Evolutionary conservation across 2,113 vertebrate species (phyloP), one percentile per base, ranked within the genome.

Genomic region (Colinus virginianus): DNA sequence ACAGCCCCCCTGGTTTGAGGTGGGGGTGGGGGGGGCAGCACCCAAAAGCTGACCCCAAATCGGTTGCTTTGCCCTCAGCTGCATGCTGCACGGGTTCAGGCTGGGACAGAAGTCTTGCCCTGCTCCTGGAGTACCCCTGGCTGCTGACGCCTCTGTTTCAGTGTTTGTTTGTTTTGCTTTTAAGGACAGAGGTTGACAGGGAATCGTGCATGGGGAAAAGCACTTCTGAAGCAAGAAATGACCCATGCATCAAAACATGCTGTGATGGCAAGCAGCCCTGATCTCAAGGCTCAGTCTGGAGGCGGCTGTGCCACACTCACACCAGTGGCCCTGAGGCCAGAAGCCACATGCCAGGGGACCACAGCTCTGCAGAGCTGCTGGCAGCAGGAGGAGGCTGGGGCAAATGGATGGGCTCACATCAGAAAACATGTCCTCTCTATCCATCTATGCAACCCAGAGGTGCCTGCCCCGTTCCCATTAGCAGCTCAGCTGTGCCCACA

Each of bases 131-230:
- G 1, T 79, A 77, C 76, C 76, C 63, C 86, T 25, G 1, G 13
- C 84, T 94, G 94, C 96, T 94, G 90, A 95, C 67, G 49, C 81
- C 0, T 28, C 94, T 22, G 7, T 69, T 95, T 25, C 67, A 13
- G 71, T 51, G 22, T n/a, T 90, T 30, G 30, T 67, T 88, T 58
- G 92, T 90, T 66, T 77, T 40, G 79, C 26, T 81, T 67, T 40
- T 0, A 8, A 53, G 61, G 78, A n/a, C 5, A 0, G 85, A 83
- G 93, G 75, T 26, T 94, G 93, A 87, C 84, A 93, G 91, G 61
- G 71, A 85, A 74, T 0, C 0, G 2, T 66, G 90, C 14, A 9
- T 0, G 34, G 94, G 91, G 93, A 84, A 28, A 45, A 59, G 72
- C 90, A 20, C 88, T 90, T 92, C 45, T 1, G 19, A 32, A 32